These are phyloP conservation scores for Drosophila subsilvestris DNA, from an alignment of 2,888 invertebrate genomes.

Conservation along the genomic window DNA sequence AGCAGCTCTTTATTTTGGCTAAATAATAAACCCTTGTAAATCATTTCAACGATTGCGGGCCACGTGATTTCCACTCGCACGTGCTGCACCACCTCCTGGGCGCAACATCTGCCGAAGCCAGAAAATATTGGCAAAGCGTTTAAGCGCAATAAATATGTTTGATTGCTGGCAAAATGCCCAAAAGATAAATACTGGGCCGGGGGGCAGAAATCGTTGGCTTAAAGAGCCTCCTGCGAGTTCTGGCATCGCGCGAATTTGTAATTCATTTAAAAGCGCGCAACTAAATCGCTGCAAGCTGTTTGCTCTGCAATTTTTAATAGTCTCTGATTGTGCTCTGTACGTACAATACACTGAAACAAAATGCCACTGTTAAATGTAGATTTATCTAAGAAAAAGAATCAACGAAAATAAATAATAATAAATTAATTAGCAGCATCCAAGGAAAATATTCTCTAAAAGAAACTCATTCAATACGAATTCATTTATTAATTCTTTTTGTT, in stretches of 20 bases:
- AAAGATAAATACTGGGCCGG: no score
- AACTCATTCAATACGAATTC: no score
- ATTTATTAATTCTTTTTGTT: background rate
- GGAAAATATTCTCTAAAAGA: no score
- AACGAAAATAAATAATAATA: no score
- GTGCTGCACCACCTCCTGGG: constrained; percentile 46
- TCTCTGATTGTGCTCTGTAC: constrained; percentile 36
- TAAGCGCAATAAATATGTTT: constrained; percentile 82
- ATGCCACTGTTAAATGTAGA: background rate
- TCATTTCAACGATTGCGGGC: constrained; percentile 73
- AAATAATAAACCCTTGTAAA: constrained; percentile 65
- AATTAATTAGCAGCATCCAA: no score
- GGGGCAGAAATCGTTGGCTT: background rate
- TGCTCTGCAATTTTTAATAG: constrained; percentile 68
- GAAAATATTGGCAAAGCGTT: constrained; percentile 82
- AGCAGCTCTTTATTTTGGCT: constrained; percentile 31
- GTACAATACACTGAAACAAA: constrained; percentile 19
- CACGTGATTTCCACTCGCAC: constrained; percentile 76
- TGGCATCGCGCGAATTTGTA: constrained; percentile 55
- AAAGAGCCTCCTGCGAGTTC: constrained; percentile 7
- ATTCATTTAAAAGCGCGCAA: constrained; percentile 56
- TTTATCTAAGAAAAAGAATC: background rate
- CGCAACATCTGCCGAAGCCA: constrained; percentile 60
- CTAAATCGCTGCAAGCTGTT: constrained; percentile 64
- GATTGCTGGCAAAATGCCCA: constrained; percentile 71